Evolutionary conservation across 2,888 invertebrate genomes (phyloP), one percentile per base, ranked within the genome.

Genomic region (Latheticus oryzae): DNA sequence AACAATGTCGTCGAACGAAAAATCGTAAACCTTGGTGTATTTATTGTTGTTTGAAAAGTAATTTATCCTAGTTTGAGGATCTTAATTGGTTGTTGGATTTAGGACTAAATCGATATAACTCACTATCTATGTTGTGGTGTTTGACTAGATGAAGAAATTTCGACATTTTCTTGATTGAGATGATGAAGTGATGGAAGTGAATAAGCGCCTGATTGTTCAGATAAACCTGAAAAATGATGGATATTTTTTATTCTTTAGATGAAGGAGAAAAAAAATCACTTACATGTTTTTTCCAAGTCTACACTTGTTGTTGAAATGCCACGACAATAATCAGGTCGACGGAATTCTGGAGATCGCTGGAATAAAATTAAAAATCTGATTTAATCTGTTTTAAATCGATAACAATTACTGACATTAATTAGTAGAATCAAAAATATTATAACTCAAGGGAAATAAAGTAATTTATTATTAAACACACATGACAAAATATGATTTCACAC

Each of bases 121-220:
- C 63, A 74, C 73, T 71, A 72, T 68, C 55, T 69, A 40, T 60
- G 63, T 43, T n/a, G n/a, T n/a, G n/a, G n/a, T n/a, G n/a, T n/a
- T n/a, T n/a, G n/a, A n/a, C n/a, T n/a, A n/a, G n/a, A n/a, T n/a
- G n/a, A n/a, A n/a, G 66, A 35, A 48, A 30, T 64, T 30, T 72
- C 72, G 8, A 38, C 71, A 70, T 72, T 71, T 58, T 74, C 73
- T 42, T 68, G 68, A 61, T 69, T 65, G 13, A 71, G 61, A 43
- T 74, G 72, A 43, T 71, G 67, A 11, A 76, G 65, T 0, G 74
- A 68, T 5, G 76, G 76, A 21, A 76, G 60, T 9, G 76, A 76
- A 23, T 71, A 48, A 1, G 76, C 73, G 33, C 68, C 71, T 12
- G 71, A 70, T 16, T 70, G 66, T 16, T 67, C 65, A 23, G 67